Percentiles rank a stretch among this genome's conserved stretches.
phyloP scores from a whole-genome alignment of 2,888 invertebrate genomes.

The Philaethria dido region DNA sequence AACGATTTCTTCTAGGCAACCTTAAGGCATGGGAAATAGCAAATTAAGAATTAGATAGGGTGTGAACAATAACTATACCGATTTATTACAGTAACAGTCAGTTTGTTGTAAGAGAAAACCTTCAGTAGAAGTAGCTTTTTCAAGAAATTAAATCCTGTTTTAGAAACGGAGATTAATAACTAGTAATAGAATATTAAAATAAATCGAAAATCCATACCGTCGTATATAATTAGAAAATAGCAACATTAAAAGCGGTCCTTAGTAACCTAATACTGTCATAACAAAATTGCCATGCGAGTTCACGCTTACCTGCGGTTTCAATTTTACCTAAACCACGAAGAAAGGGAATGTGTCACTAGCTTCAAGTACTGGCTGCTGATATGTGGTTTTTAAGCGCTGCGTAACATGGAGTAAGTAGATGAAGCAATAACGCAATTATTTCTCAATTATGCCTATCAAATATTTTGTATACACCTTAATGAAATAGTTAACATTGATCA shows the following conservation, averaged over 20 bases:
- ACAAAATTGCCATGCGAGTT: constrained; percentile 54
- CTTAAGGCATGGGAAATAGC: no score
- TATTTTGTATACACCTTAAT: constrained; percentile 8
- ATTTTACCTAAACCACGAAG: constrained; percentile 64
- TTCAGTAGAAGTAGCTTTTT: no score
- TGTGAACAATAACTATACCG: no score
- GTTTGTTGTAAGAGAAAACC: no score
- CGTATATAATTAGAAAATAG: constrained; percentile 33
- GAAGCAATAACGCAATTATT: constrained; percentile 24
- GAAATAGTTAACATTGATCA: constrained; percentile 17
- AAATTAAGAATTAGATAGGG: no score
- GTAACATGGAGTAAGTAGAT: constrained; percentile 26
- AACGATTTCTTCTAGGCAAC: no score
- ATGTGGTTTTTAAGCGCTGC: constrained; percentile 58
- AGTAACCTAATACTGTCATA: constrained; percentile 43
- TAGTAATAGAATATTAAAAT: neutral
- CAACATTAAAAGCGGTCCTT: constrained; percentile 36
- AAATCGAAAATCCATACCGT: neutral
- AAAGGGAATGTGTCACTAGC: constrained; percentile 63
- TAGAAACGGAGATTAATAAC: no score
- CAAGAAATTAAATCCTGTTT: no score
- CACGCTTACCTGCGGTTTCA: constrained; percentile 55
- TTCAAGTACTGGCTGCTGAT: constrained; percentile 64
- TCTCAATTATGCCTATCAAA: constrained; percentile 18
- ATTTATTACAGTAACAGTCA: no score